Evolutionary conservation across 2,888 invertebrate genomes (phyloP).

Genomic region (Allophyes oxyacanthae): DNA sequence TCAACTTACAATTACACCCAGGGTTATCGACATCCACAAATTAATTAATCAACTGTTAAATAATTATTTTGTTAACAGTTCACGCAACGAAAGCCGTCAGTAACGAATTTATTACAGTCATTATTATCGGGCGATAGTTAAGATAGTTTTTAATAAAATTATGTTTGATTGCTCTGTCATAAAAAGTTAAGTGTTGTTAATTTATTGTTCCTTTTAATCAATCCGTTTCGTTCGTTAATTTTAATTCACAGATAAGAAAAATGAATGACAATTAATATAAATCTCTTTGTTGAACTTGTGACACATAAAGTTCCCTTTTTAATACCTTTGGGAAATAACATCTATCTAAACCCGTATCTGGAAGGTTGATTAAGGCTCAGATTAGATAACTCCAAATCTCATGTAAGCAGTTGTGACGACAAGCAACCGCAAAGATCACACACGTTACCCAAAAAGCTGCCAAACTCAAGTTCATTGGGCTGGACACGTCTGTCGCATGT

Average conservation of each 20-base stretch:
- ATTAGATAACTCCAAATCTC: too few relatives aligned
- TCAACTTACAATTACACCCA: conserved; percentile 42
- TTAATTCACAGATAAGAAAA: not conserved
- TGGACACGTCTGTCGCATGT: too few relatives aligned
- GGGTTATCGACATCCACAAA: conserved; percentile 46
- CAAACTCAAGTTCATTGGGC: too few relatives aligned
- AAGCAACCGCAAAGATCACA: too few relatives aligned
- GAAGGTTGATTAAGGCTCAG: too few relatives aligned
- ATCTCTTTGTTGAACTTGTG: too few relatives aligned
- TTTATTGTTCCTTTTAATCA: conserved; percentile 28
- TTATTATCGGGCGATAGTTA: conserved; percentile 20
- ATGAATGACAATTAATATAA: too few relatives aligned
- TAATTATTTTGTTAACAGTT: conserved; percentile 19
- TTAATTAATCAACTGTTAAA: conserved; percentile 25
- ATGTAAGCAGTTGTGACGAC: too few relatives aligned
- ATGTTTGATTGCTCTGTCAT: conserved; percentile 18
- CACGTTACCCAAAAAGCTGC: too few relatives aligned
- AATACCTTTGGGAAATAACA: too few relatives aligned
- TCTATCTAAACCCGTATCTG: too few relatives aligned
- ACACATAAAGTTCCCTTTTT: too few relatives aligned
- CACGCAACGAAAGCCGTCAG: conserved; percentile 13
- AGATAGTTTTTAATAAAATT: conserved; percentile 38
- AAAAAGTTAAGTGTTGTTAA: conserved; percentile 19
- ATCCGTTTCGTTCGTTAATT: conserved; percentile 26
- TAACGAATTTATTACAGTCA: conserved; percentile 33